These are phyloP conservation scores for Penaeus indicus DNA, from an alignment of 1,140 invertebrate genomes.

Conservation along the genomic window DNA sequence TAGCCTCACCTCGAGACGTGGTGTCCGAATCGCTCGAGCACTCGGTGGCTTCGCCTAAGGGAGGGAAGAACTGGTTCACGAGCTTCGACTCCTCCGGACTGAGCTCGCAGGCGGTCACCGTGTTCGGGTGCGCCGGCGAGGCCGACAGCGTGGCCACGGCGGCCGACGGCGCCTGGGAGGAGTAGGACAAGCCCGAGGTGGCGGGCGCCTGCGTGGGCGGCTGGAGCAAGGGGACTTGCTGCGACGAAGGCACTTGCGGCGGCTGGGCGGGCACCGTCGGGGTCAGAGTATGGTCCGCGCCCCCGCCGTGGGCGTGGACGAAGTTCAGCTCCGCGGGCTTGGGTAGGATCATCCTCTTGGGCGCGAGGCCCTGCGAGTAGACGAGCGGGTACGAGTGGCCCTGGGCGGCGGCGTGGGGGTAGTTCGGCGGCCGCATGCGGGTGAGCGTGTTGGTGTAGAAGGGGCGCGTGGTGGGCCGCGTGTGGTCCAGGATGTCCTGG, in stretches of 20 bases:
- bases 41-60: constrained; percentile 35
- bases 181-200: too few relatives aligned
- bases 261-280: background rate
- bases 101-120: constrained; percentile 34
- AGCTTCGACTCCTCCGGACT: constrained; percentile 51
- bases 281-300: background rate
- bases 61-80: constrained; percentile 48
- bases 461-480: constrained; percentile 50
- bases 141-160: background rate
- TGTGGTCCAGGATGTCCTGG: constrained; percentile 66
- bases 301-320: background rate
- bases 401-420: background rate
- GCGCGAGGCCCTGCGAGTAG: constrained; percentile 17
- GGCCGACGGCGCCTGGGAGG: background rate
- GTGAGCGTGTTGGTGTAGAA: constrained; percentile 26
- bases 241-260: background rate
- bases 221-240: background rate
- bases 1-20: constrained; percentile 50
- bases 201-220: background rate
- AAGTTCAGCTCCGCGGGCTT: constrained; percentile 37
- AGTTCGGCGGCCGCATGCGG: constrained; percentile 23
- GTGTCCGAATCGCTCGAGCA: constrained; percentile 36
- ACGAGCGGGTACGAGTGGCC: background rate
- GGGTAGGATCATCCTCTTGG: constrained; percentile 42
- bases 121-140: background rate